phyloP scores from a whole-genome alignment of 2,797 vertebrate species.

The Mormyrops boulengeri region DNA sequence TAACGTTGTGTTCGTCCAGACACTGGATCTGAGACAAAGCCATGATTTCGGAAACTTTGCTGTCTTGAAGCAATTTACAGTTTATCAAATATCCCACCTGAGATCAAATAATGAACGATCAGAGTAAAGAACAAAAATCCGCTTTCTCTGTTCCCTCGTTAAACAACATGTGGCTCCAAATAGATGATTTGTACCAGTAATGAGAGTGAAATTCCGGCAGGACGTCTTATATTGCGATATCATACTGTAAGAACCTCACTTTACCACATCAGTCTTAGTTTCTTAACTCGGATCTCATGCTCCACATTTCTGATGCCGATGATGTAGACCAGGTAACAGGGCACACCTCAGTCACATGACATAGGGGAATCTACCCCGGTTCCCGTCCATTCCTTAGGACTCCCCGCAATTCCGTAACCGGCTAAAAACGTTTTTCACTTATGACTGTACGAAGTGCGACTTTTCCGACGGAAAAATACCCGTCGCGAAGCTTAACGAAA shows the following conservation, averaged over 20 bases:
- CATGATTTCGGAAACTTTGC: slow-evolving; percentile 54
- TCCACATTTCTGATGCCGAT: not conserved
- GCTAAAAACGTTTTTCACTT: not conserved
- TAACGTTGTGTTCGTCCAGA: slow-evolving; percentile 85
- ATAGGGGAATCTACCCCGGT: not conserved
- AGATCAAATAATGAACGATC: not conserved
- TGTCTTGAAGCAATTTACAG: not conserved
- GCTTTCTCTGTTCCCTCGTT: not conserved
- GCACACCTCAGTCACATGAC: slow-evolving; percentile 19
- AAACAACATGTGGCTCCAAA: not conserved
- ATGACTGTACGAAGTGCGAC: not conserved
- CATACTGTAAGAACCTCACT: not conserved
- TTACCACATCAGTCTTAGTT: not conserved
- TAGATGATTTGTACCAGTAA: not conserved
- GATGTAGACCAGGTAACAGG: not conserved
- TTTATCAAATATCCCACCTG: not conserved
- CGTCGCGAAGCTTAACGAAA: not conserved
- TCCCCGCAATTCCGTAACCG: not conserved
- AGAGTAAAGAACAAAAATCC: not conserved
- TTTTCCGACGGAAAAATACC: not conserved
- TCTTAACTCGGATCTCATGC: not conserved
- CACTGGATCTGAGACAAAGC: slow-evolving; percentile 92
- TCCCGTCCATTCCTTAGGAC: not conserved
- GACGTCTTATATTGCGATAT: not conserved
- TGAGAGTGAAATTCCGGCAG: not conserved